These are phyloP conservation scores for Macrocentrus cingulum DNA, from an alignment of 1,140 invertebrate genomes.

Conservation along the genomic window DNA sequence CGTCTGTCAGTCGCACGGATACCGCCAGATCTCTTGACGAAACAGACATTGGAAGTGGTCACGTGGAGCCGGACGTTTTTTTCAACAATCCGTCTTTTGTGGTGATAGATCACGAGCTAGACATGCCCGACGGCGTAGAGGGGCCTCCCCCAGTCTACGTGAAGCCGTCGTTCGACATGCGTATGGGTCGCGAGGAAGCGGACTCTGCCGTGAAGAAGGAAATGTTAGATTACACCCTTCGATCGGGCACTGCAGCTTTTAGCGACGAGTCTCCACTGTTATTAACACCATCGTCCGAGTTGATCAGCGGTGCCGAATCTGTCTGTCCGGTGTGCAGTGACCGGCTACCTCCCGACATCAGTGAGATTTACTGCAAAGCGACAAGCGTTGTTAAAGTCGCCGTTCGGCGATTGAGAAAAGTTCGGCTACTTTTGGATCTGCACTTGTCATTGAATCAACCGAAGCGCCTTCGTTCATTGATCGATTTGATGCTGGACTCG, in stretches of 20 bases:
- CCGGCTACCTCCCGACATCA: constrained; percentile 42
- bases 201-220: constrained; percentile 19
- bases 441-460: constrained; percentile 17
- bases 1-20: neutral
- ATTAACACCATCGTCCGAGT: neutral
- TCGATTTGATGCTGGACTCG: constrained; percentile 40
- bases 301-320: neutral
- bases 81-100: constrained; percentile 45
- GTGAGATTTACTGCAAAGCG: constrained; percentile 44
- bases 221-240: neutral
- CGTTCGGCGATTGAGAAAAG: constrained; percentile 43
- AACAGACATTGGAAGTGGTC: neutral
- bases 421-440: constrained; percentile 43
- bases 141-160: constrained; percentile 59
- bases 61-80: constrained; percentile 18
- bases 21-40: neutral
- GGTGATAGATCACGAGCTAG: constrained; percentile 61
- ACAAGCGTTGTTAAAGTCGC: constrained; percentile 46
- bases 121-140: constrained; percentile 62
- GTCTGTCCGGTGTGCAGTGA: constrained; percentile 48
- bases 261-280: neutral
- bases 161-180: constrained; percentile 46
- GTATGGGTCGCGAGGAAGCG: neutral
- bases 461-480: constrained; percentile 38
- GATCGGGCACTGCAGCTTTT: neutral